Evolutionary conservation across 2,113 vertebrate genomes (phyloP).

Genomic region (Pungitius pungitius): DNA sequence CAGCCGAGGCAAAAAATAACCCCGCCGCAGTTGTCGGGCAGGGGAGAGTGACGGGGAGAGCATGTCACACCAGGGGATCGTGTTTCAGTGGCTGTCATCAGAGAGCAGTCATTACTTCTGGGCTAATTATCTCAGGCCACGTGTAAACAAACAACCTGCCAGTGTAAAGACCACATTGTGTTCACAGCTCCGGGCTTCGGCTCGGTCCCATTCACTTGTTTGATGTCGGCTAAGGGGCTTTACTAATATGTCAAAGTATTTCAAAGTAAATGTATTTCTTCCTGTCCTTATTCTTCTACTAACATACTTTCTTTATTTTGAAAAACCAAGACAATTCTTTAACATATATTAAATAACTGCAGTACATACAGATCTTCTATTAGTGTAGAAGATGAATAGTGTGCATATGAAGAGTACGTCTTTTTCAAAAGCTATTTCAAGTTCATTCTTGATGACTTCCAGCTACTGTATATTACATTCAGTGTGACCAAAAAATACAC

Average conservation of each 20-base stretch:
- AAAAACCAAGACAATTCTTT: background rate
- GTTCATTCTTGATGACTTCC: background rate
- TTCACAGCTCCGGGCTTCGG: conserved; percentile 50
- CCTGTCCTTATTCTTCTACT: background rate
- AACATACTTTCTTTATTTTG: background rate
- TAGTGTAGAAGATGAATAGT: too few species aligned
- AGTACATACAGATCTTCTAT: background rate
- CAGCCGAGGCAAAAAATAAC: conserved; percentile 81
- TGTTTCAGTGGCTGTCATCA: conserved; percentile 84
- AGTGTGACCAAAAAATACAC: background rate
- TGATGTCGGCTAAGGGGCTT: conserved; percentile 18
- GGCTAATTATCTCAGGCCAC: conserved; percentile 81
- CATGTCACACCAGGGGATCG: conserved; percentile 72
- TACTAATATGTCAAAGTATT: background rate
- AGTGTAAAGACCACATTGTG: conserved; percentile 65
- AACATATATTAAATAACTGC: background rate
- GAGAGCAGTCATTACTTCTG: conserved; percentile 83
- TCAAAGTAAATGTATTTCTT: background rate
- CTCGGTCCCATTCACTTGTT: conserved; percentile 34
- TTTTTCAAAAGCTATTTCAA: background rate
- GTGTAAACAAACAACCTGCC: conserved; percentile 81
- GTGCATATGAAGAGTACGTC: background rate
- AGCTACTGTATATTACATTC: background rate
- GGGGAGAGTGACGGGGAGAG: conserved; percentile 79
- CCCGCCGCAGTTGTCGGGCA: conserved; percentile 78